Base-by-base conservation (phyloP, 2,888 invertebrate species). In the Leptura quadrifasciata region DNA sequence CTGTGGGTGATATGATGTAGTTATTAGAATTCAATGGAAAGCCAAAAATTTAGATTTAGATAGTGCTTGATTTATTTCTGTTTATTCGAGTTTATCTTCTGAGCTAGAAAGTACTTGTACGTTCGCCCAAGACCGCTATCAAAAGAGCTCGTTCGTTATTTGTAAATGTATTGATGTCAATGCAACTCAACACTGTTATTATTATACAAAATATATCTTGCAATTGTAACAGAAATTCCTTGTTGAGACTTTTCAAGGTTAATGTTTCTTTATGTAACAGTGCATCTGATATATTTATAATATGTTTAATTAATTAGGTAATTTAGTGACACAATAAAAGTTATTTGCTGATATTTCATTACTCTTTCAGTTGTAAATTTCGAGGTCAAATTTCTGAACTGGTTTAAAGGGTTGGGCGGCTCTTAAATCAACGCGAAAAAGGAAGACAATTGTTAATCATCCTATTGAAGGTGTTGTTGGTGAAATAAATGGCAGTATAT, bases 131-230 rank as follows among this genome's bases (percentile, higher is more conserved):
- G 63, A 70, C 54, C 47, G 54, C 60, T 60, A 77, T 70, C 60
- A 75, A 76, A 75, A 76, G 75, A 75, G 73, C 80, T 76, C 76
- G 74, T 78, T 80, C 76, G 74, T 78, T 80, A 77, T 74, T 77
- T 74, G 69, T 74, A 72, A 71, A 68, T 64, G 68, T 69, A 77
- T 79, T 77, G 72, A 76, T 68, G 80, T 80, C 77, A 77, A 76
- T 72, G 72, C 72, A 47, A 54, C 75, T 77, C 79, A 74, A 72
- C 75, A 73, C 76, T 71, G 61, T 71, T 64, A 67, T 76, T 76
- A 72, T 54, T 69, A 9, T 58, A 55, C 55, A 54, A 74, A 70
- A 75, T 71, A 71, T 75, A 72, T 58, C 58, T 57, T 55, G 74
- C 71, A 58, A 71, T 74, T 64, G 74, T 70, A 71, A 70, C 69